Conservation (phyloP, 2,797 vertebrate species). For the Euphonia xanthogaster region DNA sequence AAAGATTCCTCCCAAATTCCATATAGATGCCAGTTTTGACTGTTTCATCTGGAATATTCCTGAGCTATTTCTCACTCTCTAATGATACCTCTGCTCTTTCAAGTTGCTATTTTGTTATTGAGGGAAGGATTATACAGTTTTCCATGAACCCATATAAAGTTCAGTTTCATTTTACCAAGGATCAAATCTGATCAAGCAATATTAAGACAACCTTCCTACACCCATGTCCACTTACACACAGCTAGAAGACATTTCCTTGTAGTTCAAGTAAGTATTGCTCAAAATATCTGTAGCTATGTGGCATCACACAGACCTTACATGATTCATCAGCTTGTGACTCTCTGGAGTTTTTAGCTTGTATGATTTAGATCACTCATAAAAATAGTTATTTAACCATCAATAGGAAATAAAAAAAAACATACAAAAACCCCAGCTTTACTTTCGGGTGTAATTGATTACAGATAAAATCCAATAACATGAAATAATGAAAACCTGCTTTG, state of each 20-base stretch:
- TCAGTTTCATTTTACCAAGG: neutral
- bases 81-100: neutral
- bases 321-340: constrained; percentile 49
- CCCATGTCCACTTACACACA: neutral
- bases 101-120: neutral
- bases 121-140: neutral
- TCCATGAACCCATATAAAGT: neutral
- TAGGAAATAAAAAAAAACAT: neutral
- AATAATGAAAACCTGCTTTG: neutral
- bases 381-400: neutral
- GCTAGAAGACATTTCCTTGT: neutral
- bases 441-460: neutral
- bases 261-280: neutral
- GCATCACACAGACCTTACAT: neutral
- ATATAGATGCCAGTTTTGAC: neutral
- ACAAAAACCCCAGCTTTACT: neutral
- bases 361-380: constrained; percentile 11
- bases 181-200: neutral
- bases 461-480: neutral
- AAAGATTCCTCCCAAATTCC: rapidly evolving
- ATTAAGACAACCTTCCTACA: neutral
- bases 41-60: neutral
- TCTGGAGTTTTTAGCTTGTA: neutral
- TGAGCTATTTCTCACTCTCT: neutral
- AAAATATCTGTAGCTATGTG: neutral